A percentile compares a stretch with the other conserved stretches of the same genome.
Evolutionary conservation across 1,140 invertebrate genomes (phyloP).

Genomic region (Stenopsyche tienmushanensis): DNA sequence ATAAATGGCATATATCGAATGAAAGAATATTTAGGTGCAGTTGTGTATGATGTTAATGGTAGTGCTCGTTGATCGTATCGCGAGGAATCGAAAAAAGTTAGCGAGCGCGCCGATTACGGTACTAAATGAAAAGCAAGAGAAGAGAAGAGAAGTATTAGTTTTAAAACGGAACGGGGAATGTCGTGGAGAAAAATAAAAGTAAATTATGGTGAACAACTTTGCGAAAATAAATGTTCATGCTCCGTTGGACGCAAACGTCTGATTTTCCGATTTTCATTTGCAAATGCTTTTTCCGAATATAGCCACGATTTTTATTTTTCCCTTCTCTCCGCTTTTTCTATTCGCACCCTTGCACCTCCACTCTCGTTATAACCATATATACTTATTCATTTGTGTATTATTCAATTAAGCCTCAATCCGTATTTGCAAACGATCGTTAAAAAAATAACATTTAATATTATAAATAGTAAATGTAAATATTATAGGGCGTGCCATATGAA

Average conservation of each 20-base stretch:
- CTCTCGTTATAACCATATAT: too few relatives aligned
- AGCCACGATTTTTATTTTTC: too few relatives aligned
- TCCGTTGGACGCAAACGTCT: conserved; percentile 7
- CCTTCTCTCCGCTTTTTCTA: too few relatives aligned
- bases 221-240: conserved; percentile 38
- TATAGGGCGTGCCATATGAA: too few relatives aligned
- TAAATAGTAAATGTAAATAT: too few relatives aligned
- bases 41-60: too few relatives aligned
- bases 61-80: background rate
- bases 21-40: too few relatives aligned
- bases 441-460: background rate
- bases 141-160: conserved; percentile 37
- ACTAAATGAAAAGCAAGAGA: conserved; percentile 27
- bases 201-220: conserved; percentile 40
- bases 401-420: too few relatives aligned
- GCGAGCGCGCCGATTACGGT: conserved; percentile 13
- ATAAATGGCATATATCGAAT: too few relatives aligned
- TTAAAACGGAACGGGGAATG: conserved; percentile 37
- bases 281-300: conserved; percentile 1
- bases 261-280: conserved; percentile 27
- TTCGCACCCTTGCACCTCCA: too few relatives aligned
- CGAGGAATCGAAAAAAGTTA: conserved; percentile 12
- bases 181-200: conserved; percentile 40
- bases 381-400: too few relatives aligned
- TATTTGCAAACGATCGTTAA: background rate